Conservation (phyloP, 2,888 invertebrate genomes). For the Tridacna gigas region DNA sequence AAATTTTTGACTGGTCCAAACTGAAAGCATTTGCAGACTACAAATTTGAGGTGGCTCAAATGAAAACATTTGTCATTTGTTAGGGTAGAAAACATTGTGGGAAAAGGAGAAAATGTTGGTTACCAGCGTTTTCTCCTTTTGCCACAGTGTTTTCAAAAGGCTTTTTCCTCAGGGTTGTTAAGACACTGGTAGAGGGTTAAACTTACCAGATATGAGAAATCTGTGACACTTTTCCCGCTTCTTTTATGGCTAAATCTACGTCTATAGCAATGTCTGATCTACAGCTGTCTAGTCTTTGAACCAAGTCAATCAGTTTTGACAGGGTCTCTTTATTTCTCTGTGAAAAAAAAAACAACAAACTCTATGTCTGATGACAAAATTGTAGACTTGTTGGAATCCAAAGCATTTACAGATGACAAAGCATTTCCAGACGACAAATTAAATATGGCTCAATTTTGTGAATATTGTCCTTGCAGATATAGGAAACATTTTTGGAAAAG, state of each 20-base stretch:
- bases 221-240: constrained; percentile 50
- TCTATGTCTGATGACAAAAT: no score
- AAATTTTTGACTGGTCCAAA: no score
- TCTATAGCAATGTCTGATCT: constrained; percentile 56
- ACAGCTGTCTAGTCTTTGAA: constrained; percentile 60
- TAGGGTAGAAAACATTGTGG: not conserved
- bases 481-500: not conserved
- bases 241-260: constrained; percentile 57
- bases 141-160: not conserved
- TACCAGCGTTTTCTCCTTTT: not conserved
- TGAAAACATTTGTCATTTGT: no score
- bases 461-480: no score
- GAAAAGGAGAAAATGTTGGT: constrained; percentile 2
- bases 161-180: not conserved
- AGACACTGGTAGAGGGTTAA: not conserved
- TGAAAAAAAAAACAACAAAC: constrained; percentile 12
- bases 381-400: no score
- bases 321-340: constrained; percentile 64
- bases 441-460: no score
- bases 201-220: constrained; percentile 64
- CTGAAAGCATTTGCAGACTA: no score
- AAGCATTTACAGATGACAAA: no score
- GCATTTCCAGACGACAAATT: no score
- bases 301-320: constrained; percentile 55
- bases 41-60: no score